phyloP scores from a whole-genome alignment of 2,888 invertebrate genomes.

The Pyrocoelia pectoralis region DNA sequence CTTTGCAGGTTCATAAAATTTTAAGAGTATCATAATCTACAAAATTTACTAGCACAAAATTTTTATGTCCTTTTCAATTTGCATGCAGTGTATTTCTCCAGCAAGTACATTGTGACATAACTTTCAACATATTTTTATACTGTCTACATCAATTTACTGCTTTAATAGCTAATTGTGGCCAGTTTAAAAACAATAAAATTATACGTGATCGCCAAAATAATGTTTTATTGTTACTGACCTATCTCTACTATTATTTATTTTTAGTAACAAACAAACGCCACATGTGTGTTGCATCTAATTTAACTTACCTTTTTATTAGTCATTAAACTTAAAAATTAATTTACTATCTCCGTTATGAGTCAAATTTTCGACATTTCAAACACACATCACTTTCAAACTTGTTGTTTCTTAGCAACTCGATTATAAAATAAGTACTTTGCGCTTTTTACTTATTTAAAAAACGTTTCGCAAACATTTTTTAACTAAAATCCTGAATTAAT shows the following conservation, averaged over 20 bases:
- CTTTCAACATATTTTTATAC: constrained; percentile 16
- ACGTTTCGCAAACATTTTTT: too few species aligned
- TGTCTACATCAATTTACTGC: constrained; percentile 26
- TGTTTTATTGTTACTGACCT: constrained; percentile 40
- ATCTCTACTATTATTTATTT: constrained; percentile 22
- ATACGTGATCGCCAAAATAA: constrained; percentile 41
- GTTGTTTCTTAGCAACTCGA: too few species aligned
- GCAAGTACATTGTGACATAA: constrained; percentile 20
- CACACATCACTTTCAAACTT: too few species aligned
- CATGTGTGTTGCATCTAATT: neutral
- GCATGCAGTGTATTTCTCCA: constrained; percentile 16
- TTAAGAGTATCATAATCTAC: constrained; percentile 12
- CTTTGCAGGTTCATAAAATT: constrained; percentile 13
- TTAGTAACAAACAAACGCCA: neutral
- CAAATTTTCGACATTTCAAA: neutral
- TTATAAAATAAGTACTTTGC: too few species aligned
- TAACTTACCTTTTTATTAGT: neutral
- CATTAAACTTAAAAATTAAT: neutral
- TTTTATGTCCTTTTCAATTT: constrained; percentile 18
- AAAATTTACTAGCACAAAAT: constrained; percentile 10
- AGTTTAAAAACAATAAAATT: constrained; percentile 39
- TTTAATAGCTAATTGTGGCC: constrained; percentile 37
- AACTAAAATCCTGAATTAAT: too few species aligned
- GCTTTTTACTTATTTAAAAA: too few species aligned
- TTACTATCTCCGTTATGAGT: neutral